Evolutionary conservation across 2,888 invertebrate species (phyloP).

Genomic region (Frankliniella intonsa): DNA sequence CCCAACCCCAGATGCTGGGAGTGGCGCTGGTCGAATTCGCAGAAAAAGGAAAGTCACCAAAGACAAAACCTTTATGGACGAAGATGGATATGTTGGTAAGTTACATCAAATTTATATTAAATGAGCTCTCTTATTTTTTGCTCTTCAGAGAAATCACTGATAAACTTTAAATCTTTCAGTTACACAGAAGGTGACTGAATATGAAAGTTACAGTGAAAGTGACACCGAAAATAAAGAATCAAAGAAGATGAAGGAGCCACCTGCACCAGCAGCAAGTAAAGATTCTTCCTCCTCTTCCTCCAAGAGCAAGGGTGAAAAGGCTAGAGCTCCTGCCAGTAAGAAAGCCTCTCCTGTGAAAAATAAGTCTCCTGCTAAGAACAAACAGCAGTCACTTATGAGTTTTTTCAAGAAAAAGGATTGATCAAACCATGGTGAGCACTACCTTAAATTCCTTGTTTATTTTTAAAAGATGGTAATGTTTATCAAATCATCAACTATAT

Average conservation of each 20-base stretch:
- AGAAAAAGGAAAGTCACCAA: background rate
- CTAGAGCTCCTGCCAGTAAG: background rate
- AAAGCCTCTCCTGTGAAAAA: background rate
- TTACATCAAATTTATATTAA: background rate
- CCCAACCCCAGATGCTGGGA: background rate
- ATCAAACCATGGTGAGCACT: background rate
- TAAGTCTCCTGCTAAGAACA: background rate
- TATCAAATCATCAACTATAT: background rate
- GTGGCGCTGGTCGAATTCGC: background rate
- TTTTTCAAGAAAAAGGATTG: conserved; percentile 14
- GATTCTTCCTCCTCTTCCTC: background rate
- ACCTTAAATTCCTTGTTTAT: background rate
- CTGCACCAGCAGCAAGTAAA: background rate
- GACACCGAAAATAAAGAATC: background rate
- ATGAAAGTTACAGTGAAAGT: conserved; percentile 17
- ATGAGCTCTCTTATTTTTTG: background rate
- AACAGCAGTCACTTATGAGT: background rate
- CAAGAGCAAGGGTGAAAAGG: background rate
- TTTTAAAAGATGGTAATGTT: background rate
- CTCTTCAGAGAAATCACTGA: background rate
- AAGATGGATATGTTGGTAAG: background rate
- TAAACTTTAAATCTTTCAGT: background rate
- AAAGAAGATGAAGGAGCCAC: background rate
- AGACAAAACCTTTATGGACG: background rate
- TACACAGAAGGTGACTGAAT: conserved; percentile 1